A percentile compares a stretch with the other conserved stretches of the same genome.
Conservation (phyloP, 2,888 invertebrate species). For the Spilarctia lutea region DNA sequence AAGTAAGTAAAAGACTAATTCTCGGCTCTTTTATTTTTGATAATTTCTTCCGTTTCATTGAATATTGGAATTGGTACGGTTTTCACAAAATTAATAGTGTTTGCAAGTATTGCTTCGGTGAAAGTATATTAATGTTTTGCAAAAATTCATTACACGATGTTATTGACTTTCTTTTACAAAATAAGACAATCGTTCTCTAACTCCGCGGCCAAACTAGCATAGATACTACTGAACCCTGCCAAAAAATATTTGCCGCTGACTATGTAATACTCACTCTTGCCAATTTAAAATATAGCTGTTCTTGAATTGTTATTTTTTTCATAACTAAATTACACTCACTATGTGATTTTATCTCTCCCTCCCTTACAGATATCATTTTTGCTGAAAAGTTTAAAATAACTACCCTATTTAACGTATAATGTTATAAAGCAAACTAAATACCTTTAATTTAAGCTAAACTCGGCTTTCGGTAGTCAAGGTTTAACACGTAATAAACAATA, state of each 20-base stretch:
- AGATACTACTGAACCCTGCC: not conserved
- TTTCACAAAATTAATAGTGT: constrained; percentile 15
- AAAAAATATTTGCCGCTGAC: not conserved
- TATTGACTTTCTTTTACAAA: not conserved
- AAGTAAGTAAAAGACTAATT: constrained; percentile 30
- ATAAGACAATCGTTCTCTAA: not conserved
- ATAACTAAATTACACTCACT: too few relatives aligned
- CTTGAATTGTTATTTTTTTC: not conserved
- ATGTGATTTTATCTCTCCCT: not conserved
- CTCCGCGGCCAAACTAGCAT: not conserved
- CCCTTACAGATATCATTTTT: not conserved
- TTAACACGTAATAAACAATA: not conserved
- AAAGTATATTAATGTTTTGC: constrained; percentile 6
- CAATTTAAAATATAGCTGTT: not conserved
- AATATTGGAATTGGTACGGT: constrained; percentile 13
- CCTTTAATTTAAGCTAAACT: not conserved
- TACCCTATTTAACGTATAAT: not conserved
- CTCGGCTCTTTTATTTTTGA: constrained; percentile 17
- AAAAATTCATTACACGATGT: constrained; percentile 28
- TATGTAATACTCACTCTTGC: not conserved
- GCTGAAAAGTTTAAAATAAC: not conserved
- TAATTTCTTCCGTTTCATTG: not conserved
- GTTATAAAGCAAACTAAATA: not conserved
- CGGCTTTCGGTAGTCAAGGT: not conserved
- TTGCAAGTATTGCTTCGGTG: constrained; percentile 3